Percentiles rank a stretch among this genome's conserved stretches.
Evolutionary conservation across 2,888 invertebrate genomes (phyloP).

Genomic region (Papilio demoleus): DNA sequence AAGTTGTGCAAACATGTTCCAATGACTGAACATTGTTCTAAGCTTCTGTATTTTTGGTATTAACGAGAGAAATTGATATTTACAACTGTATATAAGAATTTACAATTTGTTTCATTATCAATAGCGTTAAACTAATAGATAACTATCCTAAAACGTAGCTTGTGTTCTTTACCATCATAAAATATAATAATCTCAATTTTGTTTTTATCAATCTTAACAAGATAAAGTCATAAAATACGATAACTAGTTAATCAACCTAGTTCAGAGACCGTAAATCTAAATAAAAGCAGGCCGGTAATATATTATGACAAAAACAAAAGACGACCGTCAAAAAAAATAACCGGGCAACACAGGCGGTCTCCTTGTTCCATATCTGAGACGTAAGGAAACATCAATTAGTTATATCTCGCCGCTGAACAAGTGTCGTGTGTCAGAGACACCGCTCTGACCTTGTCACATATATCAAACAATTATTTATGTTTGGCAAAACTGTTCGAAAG

Average conservation of each 20-base stretch:
- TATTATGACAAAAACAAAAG: constrained; percentile 7
- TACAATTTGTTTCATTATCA: too few relatives aligned
- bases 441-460: constrained; percentile 53
- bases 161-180: too few relatives aligned
- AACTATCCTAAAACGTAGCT: too few relatives aligned
- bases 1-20: constrained; percentile 34
- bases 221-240: neutral
- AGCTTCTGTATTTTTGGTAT: constrained; percentile 29
- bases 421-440: constrained; percentile 52
- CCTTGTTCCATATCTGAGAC: constrained; percentile 36
- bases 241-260: neutral
- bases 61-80: constrained; percentile 26
- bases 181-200: neutral
- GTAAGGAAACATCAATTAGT: constrained; percentile 40
- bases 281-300: constrained; percentile 16
- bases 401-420: constrained; percentile 43
- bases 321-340: constrained; percentile 14
- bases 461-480: constrained; percentile 36
- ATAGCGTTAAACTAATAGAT: too few relatives aligned
- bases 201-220: neutral
- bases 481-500: constrained; percentile 31
- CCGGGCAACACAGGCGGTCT: constrained; percentile 19
- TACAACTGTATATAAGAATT: neutral
- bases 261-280: constrained; percentile 16
- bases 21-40: constrained; percentile 33